A percentile compares a stretch with the other conserved stretches of the same genome.
Evolutionary conservation across 2,113 vertebrate species (phyloP).

Genomic region (Gulo gulo): DNA sequence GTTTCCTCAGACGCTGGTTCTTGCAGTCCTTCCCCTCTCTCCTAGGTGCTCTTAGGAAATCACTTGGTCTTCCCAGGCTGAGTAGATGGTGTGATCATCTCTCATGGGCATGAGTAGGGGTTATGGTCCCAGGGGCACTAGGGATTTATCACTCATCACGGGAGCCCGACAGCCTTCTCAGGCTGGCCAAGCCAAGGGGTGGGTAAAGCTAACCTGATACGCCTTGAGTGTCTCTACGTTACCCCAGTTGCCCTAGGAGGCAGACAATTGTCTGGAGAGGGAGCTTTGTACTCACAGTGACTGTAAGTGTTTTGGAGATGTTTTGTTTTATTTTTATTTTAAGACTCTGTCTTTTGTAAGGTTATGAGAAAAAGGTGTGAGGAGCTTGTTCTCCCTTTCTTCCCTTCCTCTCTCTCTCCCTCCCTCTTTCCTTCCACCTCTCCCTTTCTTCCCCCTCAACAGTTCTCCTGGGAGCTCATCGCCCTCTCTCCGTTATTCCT

Average conservation of each 20-base stretch:
- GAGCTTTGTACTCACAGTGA: neutral
- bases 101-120: no score
- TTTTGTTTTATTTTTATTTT: neutral
- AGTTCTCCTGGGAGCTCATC: neutral
- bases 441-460: no score
- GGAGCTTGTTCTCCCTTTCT: neutral
- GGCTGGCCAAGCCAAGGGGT: neutral
- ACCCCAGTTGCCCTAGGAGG: neutral
- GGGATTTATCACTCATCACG: neutral
- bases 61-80: no score
- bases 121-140: neutral
- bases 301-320: neutral
- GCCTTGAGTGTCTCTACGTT: neutral
- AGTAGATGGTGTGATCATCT: neutral
- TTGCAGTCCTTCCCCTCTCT: rapidly evolving
- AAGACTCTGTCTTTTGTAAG: neutral
- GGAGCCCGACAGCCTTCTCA: neutral
- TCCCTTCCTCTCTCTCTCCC: neutral
- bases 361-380: neutral
- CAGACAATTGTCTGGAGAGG: neutral
- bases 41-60: neutral
- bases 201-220: neutral
- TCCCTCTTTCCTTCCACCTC: neutral
- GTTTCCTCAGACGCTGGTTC: neutral
- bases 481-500: neutral